Percentiles rank a stretch among this genome's conserved stretches.
Conservation (phyloP, 2,797 vertebrate species). For the Hypotaenidia okinawae region DNA sequence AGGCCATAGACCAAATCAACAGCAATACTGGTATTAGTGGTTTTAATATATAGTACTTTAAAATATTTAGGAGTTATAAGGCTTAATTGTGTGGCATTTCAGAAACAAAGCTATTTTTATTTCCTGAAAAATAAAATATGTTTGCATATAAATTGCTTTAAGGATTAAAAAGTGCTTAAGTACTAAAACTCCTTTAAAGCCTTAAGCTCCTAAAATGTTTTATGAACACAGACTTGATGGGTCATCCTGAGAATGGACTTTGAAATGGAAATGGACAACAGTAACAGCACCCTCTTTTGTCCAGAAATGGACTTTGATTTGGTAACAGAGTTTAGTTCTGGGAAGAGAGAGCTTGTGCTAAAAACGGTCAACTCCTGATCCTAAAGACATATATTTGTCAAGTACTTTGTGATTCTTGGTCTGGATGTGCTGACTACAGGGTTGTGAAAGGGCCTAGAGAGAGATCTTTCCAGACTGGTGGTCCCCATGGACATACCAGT, state of each 20-base stretch:
- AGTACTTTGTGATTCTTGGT: not conserved
- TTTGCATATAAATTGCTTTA: constrained; percentile 26
- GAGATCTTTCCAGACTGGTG: not conserved
- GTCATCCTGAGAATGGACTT: not conserved
- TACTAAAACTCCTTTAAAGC: not conserved
- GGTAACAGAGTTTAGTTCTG: not conserved
- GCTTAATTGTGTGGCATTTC: not conserved
- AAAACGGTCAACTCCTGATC: not conserved
- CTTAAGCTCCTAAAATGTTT: constrained; percentile 17
- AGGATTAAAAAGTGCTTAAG: constrained; percentile 33
- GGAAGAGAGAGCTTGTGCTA: not conserved
- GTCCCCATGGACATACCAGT: not conserved
- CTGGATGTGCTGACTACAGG: not conserved
- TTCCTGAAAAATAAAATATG: constrained; percentile 6
- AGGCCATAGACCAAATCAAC: rapidly evolving
- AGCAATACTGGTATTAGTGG: not conserved
- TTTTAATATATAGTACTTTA: not conserved
- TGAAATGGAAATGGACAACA: too few relatives aligned
- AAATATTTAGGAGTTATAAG: not conserved
- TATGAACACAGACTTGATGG: not conserved
- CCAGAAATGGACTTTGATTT: not conserved
- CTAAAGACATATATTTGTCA: rapidly evolving
- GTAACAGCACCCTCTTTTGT: too few relatives aligned
- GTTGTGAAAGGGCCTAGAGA: not conserved
- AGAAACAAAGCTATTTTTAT: constrained; percentile 39